Conservation (phyloP, 2,113 vertebrate species). For the Lamprotornis superbus region DNA sequence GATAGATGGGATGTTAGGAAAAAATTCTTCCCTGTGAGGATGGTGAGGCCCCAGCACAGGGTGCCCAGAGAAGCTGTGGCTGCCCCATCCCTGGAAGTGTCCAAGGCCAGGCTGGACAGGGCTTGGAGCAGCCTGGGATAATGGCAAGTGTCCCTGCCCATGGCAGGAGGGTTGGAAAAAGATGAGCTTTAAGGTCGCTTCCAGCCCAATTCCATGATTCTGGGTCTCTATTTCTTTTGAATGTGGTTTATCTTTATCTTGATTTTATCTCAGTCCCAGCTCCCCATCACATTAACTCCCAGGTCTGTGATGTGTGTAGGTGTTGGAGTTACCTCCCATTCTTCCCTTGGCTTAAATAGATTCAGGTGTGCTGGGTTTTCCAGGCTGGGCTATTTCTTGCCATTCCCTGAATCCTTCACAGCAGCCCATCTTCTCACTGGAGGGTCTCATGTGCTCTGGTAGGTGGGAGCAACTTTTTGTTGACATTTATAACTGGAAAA, state of each 20-base stretch:
- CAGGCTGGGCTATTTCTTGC: not conserved
- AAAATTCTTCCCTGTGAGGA: not conserved
- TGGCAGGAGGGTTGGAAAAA: not conserved
- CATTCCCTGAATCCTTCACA: not conserved
- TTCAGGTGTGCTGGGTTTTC: not conserved
- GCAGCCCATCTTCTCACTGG: not conserved
- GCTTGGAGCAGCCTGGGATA: fast-evolving
- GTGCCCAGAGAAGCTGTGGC: not conserved
- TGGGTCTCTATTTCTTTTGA: not conserved
- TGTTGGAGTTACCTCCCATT: not conserved
- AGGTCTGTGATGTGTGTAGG: not conserved
- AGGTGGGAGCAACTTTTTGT: not conserved
- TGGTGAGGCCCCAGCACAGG: not conserved
- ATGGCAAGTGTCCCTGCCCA: not conserved
- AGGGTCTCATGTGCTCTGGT: fast-evolving
- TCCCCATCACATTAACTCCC: not conserved
- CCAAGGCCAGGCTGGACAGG: not conserved
- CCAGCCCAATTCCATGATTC: not conserved
- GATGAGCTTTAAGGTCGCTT: not conserved
- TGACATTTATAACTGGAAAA: not conserved
- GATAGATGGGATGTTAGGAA: not conserved
- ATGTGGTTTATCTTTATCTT: not conserved
- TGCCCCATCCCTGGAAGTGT: not conserved
- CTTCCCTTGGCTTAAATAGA: not conserved
- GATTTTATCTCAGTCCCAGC: not conserved